These are phyloP conservation scores for Tylochromis polylepis DNA, from an alignment of 2,113 vertebrate genomes.

Conservation along the genomic window DNA sequence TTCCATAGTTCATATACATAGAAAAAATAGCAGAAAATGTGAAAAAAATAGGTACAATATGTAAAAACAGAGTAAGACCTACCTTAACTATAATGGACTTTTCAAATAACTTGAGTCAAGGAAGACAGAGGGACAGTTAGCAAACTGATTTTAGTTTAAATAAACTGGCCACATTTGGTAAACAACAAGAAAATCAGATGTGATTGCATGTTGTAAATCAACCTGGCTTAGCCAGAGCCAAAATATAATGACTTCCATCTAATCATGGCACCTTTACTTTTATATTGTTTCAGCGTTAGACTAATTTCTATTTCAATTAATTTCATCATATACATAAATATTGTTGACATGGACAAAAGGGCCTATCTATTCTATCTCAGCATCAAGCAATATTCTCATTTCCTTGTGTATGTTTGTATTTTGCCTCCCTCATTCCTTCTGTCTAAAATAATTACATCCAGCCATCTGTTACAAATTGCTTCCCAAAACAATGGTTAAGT, in stretches of 20 bases:
- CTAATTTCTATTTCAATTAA: neutral
- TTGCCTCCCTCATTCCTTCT: neutral
- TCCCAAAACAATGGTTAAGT: constrained; percentile 14
- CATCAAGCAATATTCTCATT: neutral
- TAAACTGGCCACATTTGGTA: neutral
- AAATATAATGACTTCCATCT: neutral
- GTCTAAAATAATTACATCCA: constrained; percentile 20
- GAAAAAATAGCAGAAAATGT: too few relatives aligned
- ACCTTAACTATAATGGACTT: neutral
- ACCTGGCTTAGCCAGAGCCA: neutral
- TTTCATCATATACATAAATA: neutral
- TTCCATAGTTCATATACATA: neutral
- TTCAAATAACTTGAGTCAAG: neutral
- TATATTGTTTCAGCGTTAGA: neutral
- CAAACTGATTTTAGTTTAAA: neutral
- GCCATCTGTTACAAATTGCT: constrained; percentile 37
- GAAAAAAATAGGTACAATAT: neutral
- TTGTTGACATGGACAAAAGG: neutral
- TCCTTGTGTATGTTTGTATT: neutral
- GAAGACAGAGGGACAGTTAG: neutral
- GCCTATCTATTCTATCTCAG: neutral
- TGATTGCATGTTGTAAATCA: neutral
- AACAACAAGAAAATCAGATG: neutral
- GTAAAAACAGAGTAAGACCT: neutral
- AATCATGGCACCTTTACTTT: neutral